Conservation (phyloP, 1,140 invertebrate genomes). For the Nephotettix cincticeps region DNA sequence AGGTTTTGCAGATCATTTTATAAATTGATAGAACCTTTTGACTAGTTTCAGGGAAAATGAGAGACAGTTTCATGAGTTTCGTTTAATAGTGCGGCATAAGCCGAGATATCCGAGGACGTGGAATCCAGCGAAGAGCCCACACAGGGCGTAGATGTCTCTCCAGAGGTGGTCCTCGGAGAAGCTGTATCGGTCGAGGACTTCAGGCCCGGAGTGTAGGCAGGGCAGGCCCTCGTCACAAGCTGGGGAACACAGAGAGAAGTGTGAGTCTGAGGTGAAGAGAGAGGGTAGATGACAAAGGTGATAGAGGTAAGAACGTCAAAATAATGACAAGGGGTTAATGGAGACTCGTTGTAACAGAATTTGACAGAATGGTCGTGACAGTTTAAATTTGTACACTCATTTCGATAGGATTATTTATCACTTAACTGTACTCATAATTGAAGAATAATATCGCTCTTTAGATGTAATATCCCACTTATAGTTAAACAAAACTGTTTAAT, state of each 20-base stretch:
- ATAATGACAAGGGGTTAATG: background rate
- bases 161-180: constrained; percentile 65
- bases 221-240: constrained; percentile 64
- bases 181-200: constrained; percentile 71
- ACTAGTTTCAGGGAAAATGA: no score
- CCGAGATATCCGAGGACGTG: constrained; percentile 54
- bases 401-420: no score
- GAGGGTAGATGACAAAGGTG: background rate
- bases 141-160: constrained; percentile 63
- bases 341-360: background rate
- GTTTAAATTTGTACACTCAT: no score
- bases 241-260: constrained; percentile 44
- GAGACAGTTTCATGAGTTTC: background rate
- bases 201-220: constrained; percentile 66
- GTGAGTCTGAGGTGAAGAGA: background rate
- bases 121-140: constrained; percentile 64
- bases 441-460: no score
- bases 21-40: no score
- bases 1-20: no score
- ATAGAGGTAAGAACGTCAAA: background rate
- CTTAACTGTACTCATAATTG: no score
- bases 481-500: no score
- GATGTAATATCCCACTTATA: no score
- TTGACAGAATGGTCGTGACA: background rate
- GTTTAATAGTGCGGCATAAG: background rate